These are phyloP conservation scores for Cyphomyrus discorhynchus DNA, from an alignment of 2,113 vertebrate genomes.

Conservation along the genomic window DNA sequence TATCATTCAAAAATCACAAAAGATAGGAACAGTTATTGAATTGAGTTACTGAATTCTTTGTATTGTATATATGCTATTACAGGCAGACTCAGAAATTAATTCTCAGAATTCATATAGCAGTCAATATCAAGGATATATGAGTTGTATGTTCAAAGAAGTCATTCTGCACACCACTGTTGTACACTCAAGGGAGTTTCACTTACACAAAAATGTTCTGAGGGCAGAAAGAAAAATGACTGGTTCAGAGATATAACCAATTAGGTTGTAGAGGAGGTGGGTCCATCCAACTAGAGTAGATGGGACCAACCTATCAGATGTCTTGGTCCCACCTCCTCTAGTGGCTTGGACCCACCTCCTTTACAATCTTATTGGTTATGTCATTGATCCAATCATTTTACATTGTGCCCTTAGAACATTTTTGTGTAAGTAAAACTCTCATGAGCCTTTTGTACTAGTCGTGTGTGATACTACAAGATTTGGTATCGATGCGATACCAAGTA, in stretches of 20 bases:
- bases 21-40: neutral
- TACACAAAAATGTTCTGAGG: neutral
- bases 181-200: neutral
- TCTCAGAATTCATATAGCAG: neutral
- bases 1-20: neutral
- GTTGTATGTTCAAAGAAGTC: neutral
- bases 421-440: too few species aligned
- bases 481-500: too few species aligned
- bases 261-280: neutral
- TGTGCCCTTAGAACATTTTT: neutral
- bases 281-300: neutral
- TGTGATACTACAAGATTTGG: too few species aligned
- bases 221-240: too few species aligned
- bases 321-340: neutral
- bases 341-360: neutral
- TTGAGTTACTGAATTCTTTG: neutral
- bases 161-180: neutral
- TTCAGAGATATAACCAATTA: neutral
- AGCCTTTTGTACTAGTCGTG: neutral
- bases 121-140: neutral
- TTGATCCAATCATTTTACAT: neutral
- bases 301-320: neutral
- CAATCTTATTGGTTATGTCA: neutral
- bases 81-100: neutral
- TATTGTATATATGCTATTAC: neutral